These are phyloP conservation scores for Clistopyga incitator DNA, from an alignment of 2,888 invertebrate genomes.

Conservation along the genomic window DNA sequence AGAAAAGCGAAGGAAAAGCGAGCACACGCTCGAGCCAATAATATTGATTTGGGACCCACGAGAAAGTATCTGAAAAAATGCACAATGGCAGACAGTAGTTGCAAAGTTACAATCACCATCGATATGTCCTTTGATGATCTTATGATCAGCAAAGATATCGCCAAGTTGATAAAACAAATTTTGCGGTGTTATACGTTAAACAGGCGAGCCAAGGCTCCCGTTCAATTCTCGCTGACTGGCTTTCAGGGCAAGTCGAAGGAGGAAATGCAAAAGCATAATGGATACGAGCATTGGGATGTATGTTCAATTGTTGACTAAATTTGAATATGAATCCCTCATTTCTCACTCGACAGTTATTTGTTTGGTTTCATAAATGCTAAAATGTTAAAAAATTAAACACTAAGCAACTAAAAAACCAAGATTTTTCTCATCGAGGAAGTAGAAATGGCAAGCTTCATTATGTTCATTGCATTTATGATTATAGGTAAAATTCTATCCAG, in stretches of 20 bases:
- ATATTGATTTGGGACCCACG: constrained; percentile 90
- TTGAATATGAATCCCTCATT: no score
- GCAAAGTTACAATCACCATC: constrained; percentile 90
- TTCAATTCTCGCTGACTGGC: constrained; percentile 93
- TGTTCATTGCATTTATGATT: constrained; percentile 63
- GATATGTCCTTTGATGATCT: constrained; percentile 96
- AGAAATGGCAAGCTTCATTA: neutral
- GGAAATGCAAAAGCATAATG: constrained; percentile 92
- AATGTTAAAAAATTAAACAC: no score
- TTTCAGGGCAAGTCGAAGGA: constrained; percentile 90
- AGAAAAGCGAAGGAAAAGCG: constrained; percentile 89
- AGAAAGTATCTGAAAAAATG: constrained; percentile 92
- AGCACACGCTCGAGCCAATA: constrained; percentile 89
- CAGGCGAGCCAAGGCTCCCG: constrained; percentile 91
- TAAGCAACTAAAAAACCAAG: no score
- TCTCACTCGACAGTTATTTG: no score
- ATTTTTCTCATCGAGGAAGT: neutral
- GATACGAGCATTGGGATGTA: constrained; percentile 97
- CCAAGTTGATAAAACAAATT: constrained; percentile 95
- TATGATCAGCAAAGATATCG: constrained; percentile 95
- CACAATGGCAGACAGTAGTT: constrained; percentile 89
- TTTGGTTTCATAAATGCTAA: no score
- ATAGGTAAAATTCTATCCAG: constrained; percentile 89
- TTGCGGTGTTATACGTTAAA: constrained; percentile 96
- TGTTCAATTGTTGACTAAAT: constrained; percentile 79